phyloP scores from a whole-genome alignment of 1,140 invertebrate genomes.

The Sipha flava region DNA sequence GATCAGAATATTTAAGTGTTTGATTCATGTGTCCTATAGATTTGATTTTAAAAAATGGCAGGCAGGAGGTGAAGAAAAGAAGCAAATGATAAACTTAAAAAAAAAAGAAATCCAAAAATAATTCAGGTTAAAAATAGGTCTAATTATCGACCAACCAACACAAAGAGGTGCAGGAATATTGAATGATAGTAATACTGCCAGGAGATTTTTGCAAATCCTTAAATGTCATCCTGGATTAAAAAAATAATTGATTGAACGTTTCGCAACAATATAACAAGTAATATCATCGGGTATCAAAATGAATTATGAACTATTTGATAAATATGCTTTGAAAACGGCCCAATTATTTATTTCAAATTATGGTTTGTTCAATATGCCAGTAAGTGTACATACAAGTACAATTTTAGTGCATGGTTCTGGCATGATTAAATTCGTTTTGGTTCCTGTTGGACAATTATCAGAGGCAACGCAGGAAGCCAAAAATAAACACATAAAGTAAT shows the following conservation, averaged over 20 bases:
- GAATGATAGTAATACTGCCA: constrained; percentile 34
- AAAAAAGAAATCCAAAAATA: constrained; percentile 30
- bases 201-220: constrained; percentile 41
- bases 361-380: neutral
- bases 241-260: constrained; percentile 19
- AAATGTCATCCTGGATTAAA: constrained; percentile 39
- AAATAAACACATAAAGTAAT: neutral
- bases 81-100: neutral
- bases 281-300: neutral
- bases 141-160: neutral
- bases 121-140: constrained; percentile 15
- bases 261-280: neutral
- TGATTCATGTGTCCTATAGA: constrained; percentile 25
- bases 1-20: constrained; percentile 31
- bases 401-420: neutral
- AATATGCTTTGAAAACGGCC: neutral
- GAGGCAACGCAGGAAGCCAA: neutral
- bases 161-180: constrained; percentile 17
- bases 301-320: neutral
- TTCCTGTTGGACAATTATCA: neutral
- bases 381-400: neutral
- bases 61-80: constrained; percentile 13
- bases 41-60: constrained; percentile 32
- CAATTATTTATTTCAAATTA: neutral
- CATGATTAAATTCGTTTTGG: neutral